Evolutionary conservation across 2,113 vertebrate genomes (phyloP), one percentile per base, ranked within the genome.

Genomic region (Actinemys pallida): DNA sequence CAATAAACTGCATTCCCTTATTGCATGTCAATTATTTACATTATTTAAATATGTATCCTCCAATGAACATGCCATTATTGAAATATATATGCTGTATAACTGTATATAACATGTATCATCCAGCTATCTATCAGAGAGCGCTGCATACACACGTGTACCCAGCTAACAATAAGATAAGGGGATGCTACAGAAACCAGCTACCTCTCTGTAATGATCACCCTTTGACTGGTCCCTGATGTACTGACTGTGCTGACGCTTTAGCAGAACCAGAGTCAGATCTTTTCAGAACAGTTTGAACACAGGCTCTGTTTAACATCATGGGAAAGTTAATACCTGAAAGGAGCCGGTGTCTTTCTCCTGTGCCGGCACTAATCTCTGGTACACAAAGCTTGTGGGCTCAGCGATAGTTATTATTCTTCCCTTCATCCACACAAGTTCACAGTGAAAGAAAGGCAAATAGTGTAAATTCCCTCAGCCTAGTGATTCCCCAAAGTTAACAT

Each of bases 1-100:
- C 96, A 94, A 92, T 95, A 94, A 92, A 95, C 90, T 13, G 0
- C 88, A 72, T 96, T 96, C 96, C 84, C 84, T 97, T 94, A 95
- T 96, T 91, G 92, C 93, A 90, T 89, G 95, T 95, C 95, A 96
- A 93, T 97, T 97, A 96, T 95, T 97, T 95, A 96, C 88, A 87
- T 93, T 81, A 92, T 87, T 95, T 95, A 95, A 95, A 96, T 95
- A 93, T 91, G 92, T 87, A 94, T 93, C 84, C 25, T 92, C 94
- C 90, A 83, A 90, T 59, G 88, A 94, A 95, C 80, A 69, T 59
- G 82, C 80, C 88, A 92, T 65, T 82, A 81, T 80, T 59, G 81
- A 90, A 95, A 95, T 82, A 92, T 89, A 8, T 0, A 0, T 59
- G 79, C 53, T 56, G 24, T 42, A 27, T 45, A 57, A 45, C 39